phyloP scores from a whole-genome alignment of 1,140 invertebrate species.

The Drepana arcuata region DNA sequence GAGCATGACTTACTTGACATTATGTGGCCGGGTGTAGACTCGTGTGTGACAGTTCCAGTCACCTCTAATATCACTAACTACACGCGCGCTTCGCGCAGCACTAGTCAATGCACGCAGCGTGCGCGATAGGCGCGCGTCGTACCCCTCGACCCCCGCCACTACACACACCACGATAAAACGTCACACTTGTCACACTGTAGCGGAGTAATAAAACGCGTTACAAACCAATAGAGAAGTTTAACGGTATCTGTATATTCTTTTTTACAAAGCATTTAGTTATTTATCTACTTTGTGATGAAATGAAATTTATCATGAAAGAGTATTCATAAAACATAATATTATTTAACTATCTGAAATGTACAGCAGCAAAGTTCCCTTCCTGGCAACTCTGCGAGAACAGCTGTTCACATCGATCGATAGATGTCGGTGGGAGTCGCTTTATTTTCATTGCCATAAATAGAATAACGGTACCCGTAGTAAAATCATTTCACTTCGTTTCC shows the following conservation, averaged over 20 bases:
- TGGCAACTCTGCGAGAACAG: conserved; percentile 48
- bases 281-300: too few species aligned
- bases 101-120: conserved; percentile 37
- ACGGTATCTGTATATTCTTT: too few species aligned
- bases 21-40: conserved; percentile 56
- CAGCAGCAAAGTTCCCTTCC: too few species aligned
- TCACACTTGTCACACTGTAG: conserved; percentile 13
- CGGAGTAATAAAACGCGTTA: too few species aligned
- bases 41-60: conserved; percentile 52
- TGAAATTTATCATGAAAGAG: too few species aligned
- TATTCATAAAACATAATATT: too few species aligned
- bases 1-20: conserved; percentile 70
- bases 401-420: conserved; percentile 61
- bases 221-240: too few species aligned
- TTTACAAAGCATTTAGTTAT: too few species aligned
- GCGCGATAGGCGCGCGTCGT: conserved; percentile 8
- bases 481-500: conserved; percentile 28
- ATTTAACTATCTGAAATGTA: too few species aligned
- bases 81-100: conserved; percentile 51
- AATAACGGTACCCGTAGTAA: conserved; percentile 67
- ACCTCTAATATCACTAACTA: conserved; percentile 49
- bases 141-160: conserved; percentile 4
- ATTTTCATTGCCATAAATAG: conserved; percentile 59
- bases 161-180: conserved; percentile 20
- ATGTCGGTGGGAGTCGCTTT: conserved; percentile 66